Evolutionary conservation across 2,797 vertebrate genomes (phyloP).

Genomic region (Varecia variegata): DNA sequence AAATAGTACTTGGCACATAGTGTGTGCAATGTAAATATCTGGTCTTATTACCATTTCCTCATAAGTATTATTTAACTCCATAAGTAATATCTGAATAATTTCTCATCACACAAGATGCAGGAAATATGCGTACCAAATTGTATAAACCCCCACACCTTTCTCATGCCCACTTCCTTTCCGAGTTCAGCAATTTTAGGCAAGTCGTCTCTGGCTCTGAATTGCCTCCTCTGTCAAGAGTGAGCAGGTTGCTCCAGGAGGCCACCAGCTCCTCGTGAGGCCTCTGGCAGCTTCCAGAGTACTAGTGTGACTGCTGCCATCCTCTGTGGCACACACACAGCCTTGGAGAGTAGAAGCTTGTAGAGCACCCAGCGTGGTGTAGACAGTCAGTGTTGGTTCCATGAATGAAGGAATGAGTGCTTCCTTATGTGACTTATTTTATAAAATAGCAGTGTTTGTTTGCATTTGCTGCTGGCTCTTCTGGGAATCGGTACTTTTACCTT

Average conservation of each 20-base stretch:
- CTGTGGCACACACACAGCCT: fast-evolving
- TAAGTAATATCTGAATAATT: background rate
- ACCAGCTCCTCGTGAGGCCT: background rate
- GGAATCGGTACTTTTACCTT: background rate
- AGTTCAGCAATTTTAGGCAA: background rate
- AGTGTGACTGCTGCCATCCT: background rate
- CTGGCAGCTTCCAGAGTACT: background rate
- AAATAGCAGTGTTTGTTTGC: no score
- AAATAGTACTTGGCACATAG: background rate
- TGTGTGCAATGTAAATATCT: background rate
- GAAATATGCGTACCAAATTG: background rate
- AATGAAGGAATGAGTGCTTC: background rate
- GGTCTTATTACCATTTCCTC: background rate
- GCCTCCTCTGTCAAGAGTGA: background rate
- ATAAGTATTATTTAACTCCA: background rate
- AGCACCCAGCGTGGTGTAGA: fast-evolving
- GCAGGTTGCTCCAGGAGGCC: background rate
- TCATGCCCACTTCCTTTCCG: background rate
- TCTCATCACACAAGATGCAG: background rate
- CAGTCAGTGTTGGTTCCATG: background rate
- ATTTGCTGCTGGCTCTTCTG: background rate
- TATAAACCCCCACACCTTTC: background rate
- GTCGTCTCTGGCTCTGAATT: background rate
- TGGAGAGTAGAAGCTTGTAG: background rate
- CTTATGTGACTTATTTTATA: fast-evolving